Evolutionary conservation across 1,140 invertebrate species (phyloP), one percentile per base, ranked within the genome.

Genomic region (Bombus fervidus): DNA sequence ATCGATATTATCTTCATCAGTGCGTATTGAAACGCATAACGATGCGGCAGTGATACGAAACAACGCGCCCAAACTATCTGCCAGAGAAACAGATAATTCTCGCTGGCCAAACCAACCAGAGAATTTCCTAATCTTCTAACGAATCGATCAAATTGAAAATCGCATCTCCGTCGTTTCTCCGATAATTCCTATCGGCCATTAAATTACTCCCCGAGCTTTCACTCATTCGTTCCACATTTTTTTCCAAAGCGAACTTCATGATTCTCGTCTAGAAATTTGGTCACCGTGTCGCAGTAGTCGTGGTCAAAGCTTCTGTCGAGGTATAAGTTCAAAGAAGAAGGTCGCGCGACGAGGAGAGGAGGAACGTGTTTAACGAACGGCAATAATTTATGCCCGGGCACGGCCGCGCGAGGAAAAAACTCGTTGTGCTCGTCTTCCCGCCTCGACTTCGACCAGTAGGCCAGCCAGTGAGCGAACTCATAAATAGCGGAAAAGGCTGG

Each of bases 341-440:
- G 79, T 83, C 85, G 25, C 15, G n/a, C 76, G 64, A 59, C 25
- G 25, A n/a, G 74, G 13, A 41, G 66, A 34, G n/a, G 73, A 34
- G n/a, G 8, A 18, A 57, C 41, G 84, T 83, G 66, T 86, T 86
- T 86, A 86, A 86, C 85, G 85, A 86, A 86, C 66, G 34, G 73
- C 85, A 86, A 86, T 86, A 86, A 86, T 86, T 86, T 86, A 86
- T 86, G 85, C 66, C 57, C 28, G 73, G 47, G 43, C 81, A 83
- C n/a, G 80, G 53, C 15, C 34, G 77, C 53, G 53, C 39, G 80
- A 22, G 53, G 37, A 31, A 59, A 68, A 83, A 57, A 0, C 53
- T 37, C 18, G 76, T 28, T 8, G 37, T 25, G 53, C 37, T 41
- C 69, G 4, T n/a, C 69, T 41, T 41, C 5, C 39, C 59, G 72